phyloP scores from a whole-genome alignment of 2,888 invertebrate genomes.

The Hyppa rectilinea region DNA sequence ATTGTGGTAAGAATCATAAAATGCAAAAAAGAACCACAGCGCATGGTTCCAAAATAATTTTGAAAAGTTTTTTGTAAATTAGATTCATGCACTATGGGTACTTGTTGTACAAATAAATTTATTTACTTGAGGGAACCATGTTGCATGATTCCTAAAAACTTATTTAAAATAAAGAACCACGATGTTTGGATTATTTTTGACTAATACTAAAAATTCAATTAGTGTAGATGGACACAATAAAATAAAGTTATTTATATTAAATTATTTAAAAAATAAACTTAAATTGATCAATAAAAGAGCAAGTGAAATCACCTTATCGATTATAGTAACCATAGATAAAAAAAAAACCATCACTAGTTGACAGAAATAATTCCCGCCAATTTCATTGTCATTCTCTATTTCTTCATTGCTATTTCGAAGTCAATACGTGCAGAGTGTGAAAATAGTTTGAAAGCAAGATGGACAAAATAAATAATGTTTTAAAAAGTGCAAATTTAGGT shows the following conservation, averaged over 20 bases:
- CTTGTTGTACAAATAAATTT: slow-evolving; percentile 13
- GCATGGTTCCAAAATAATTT: too few species aligned
- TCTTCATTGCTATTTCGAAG: slow-evolving; percentile 18
- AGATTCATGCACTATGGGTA: slow-evolving; percentile 10
- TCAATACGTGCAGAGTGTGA: neutral
- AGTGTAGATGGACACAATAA: neutral
- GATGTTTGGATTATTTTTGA: neutral
- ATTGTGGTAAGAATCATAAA: slow-evolving; percentile 7
- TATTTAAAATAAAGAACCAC: neutral
- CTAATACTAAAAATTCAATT: neutral
- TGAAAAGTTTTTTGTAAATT: slow-evolving; percentile 18
- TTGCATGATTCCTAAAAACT: slow-evolving; percentile 5
- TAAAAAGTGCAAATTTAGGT: slow-evolving; percentile 21
- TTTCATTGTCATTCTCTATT: slow-evolving; percentile 19
- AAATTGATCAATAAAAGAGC: slow-evolving; percentile 12
- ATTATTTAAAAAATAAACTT: neutral
- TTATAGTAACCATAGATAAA: slow-evolving; percentile 10
- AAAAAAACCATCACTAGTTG: neutral
- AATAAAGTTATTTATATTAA: slow-evolving; percentile 3
- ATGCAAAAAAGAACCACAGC: slow-evolving; percentile 8
- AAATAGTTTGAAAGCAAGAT: slow-evolving; percentile 9
- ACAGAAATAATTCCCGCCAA: neutral
- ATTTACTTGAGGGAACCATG: slow-evolving; percentile 5
- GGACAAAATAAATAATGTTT: slow-evolving; percentile 14
- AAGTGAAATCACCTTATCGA: slow-evolving; percentile 13